Conservation (phyloP, 2,113 vertebrate species). For the Bos indicus region DNA sequence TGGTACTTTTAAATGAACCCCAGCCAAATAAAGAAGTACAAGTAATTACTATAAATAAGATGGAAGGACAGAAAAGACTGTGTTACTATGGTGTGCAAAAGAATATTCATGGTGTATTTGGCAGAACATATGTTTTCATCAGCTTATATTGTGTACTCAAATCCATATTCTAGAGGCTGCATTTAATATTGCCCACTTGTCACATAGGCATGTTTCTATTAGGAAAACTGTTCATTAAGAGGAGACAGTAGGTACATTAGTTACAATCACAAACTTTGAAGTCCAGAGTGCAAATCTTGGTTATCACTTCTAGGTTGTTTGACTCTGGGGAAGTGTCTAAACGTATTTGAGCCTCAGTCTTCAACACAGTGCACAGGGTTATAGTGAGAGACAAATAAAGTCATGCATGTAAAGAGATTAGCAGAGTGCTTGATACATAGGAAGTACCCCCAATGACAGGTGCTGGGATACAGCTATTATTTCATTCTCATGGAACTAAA, state of each 20-base stretch:
- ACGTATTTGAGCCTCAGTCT: background rate
- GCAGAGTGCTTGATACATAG: background rate
- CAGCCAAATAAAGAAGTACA: background rate
- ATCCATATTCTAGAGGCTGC: background rate
- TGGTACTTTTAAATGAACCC: background rate
- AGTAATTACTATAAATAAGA: background rate
- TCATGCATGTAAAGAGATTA: background rate
- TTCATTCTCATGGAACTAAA: constrained; percentile 2
- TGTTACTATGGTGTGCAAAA: background rate
- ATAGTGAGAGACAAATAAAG: background rate
- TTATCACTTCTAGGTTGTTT: background rate
- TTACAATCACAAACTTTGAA: background rate
- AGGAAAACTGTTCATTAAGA: background rate
- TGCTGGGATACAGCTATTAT: background rate
- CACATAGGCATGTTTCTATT: background rate
- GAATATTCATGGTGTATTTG: background rate
- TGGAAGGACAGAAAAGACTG: background rate
- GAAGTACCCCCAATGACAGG: background rate
- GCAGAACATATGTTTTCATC: background rate
- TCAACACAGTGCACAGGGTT: background rate
- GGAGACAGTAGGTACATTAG: background rate
- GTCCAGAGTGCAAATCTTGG: background rate
- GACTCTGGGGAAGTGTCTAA: background rate
- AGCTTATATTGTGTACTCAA: background rate
- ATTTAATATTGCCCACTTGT: background rate